Evolutionary conservation across 1,140 invertebrate genomes (phyloP).

Genomic region (Macrobrachium nipponense): DNA sequence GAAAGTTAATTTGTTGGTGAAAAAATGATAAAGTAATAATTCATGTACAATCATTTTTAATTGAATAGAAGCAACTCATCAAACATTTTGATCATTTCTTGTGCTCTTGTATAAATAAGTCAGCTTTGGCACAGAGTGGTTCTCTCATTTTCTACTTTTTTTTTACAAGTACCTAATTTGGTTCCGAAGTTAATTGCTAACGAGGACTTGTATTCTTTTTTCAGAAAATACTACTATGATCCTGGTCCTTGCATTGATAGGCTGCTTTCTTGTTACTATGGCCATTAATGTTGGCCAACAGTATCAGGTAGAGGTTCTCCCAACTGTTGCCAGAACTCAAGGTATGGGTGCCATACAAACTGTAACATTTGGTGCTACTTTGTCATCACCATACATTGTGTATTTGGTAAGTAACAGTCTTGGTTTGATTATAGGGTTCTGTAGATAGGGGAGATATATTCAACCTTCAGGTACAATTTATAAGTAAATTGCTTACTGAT

Average conservation of each 20-base stretch:
- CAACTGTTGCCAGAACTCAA: constrained; percentile 13
- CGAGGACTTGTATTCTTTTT: neutral
- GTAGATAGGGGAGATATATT: neutral
- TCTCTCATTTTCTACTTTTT: no score
- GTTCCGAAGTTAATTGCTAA: no score
- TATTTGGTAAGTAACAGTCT: constrained; percentile 11
- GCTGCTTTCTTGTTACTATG: constrained; percentile 19
- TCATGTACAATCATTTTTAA: no score
- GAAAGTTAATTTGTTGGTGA: no score
- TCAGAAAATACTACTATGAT: neutral
- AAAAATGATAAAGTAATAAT: no score
- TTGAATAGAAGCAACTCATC: no score
- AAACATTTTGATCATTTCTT: no score
- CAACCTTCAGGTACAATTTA: neutral
- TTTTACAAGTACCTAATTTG: no score
- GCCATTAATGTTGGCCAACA: constrained; percentile 8
- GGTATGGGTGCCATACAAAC: constrained; percentile 4
- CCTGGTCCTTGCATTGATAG: constrained; percentile 14
- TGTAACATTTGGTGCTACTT: neutral
- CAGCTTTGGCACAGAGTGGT: no score
- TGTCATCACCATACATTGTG: constrained; percentile 4
- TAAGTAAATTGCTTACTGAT: no score
- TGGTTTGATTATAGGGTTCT: neutral
- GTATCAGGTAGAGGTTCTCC: constrained; percentile 41
- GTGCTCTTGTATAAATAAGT: no score